A percentile compares a stretch with the other conserved stretches of the same genome.
phyloP scores from a whole-genome alignment of 37 sponge, comb jelly and placozoan genomes.

The Chondrosia reniformis region DNA sequence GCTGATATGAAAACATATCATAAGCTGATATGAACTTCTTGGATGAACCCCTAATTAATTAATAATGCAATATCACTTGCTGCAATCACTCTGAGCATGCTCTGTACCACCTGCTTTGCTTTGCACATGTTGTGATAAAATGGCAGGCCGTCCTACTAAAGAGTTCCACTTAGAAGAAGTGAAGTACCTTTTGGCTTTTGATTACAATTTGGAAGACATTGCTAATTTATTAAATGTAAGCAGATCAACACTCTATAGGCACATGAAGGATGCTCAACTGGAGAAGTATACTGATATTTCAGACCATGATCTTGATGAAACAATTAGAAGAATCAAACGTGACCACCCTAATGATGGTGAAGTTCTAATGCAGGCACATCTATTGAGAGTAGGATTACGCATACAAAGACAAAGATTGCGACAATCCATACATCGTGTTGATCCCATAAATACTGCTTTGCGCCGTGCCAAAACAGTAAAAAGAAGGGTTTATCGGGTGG shows the following conservation, averaged over 20 bases:
- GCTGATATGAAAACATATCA: too few relatives aligned
- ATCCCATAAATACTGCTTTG: constrained; percentile 29
- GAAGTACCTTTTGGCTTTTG: constrained; percentile 9
- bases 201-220: constrained; percentile 17
- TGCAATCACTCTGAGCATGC: too few relatives aligned
- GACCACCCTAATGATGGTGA: constrained; percentile 29
- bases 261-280: constrained; percentile 14
- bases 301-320: constrained; percentile 8
- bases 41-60: too few relatives aligned
- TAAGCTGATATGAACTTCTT: too few relatives aligned
- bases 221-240: constrained; percentile 9
- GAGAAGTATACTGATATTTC: constrained; percentile 22
- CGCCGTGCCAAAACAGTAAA: constrained; percentile 22
- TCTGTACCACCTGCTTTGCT: too few relatives aligned
- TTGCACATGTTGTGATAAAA: too few relatives aligned
- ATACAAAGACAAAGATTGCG: constrained; percentile 40
- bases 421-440: constrained; percentile 34
- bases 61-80: too few relatives aligned
- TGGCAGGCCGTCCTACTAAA: constrained; percentile 9
- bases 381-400: constrained; percentile 4
- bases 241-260: constrained; percentile 19
- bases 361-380: constrained; percentile 16
- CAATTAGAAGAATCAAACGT: neutral
- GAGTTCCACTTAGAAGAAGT: neutral
- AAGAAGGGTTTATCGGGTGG: constrained; percentile 34